Evolutionary conservation across 92 coral and sea anemone species (phyloP).

Genomic region (Porites evermanni): DNA sequence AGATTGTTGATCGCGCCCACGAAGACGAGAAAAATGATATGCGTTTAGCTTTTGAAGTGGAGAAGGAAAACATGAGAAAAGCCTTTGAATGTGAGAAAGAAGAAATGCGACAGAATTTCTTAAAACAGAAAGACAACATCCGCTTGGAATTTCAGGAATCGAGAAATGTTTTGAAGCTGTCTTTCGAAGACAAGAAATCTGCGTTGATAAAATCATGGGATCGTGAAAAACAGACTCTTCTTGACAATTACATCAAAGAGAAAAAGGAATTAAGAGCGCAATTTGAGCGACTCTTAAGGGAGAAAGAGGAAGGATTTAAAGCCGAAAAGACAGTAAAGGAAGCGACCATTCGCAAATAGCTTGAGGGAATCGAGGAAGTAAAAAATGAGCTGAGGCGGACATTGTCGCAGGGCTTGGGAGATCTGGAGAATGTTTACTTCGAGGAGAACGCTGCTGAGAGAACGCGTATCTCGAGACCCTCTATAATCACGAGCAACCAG

Average conservation of each 20-base stretch:
- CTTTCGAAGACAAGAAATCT: not conserved
- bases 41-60: conserved; percentile 80
- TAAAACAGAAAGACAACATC: conserved; percentile 90
- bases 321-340: no score
- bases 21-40: conserved; percentile 89
- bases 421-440: conserved; percentile 86
- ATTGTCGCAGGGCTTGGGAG: conserved; percentile 83
- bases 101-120: conserved; percentile 88
- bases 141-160: conserved; percentile 93
- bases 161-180: conserved; percentile 91
- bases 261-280: conserved; percentile 78
- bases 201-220: conserved; percentile 75
- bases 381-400: conserved; percentile 89
- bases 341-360: no score
- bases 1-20: conserved; percentile 75
- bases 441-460: conserved; percentile 79
- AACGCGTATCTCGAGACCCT: conserved; percentile 70
- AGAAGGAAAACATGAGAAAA: conserved; percentile 85
- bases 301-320: conserved; percentile 52
- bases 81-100: conserved; percentile 91
- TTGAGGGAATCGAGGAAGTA: conserved; percentile 52
- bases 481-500: conserved; percentile 84
- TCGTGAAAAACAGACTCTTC: conserved; percentile 72
- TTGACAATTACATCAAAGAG: conserved; percentile 81
- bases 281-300: conserved; percentile 68